These are phyloP conservation scores for Volucella inanis DNA, from an alignment of 2,888 invertebrate species.

Conservation along the genomic window DNA sequence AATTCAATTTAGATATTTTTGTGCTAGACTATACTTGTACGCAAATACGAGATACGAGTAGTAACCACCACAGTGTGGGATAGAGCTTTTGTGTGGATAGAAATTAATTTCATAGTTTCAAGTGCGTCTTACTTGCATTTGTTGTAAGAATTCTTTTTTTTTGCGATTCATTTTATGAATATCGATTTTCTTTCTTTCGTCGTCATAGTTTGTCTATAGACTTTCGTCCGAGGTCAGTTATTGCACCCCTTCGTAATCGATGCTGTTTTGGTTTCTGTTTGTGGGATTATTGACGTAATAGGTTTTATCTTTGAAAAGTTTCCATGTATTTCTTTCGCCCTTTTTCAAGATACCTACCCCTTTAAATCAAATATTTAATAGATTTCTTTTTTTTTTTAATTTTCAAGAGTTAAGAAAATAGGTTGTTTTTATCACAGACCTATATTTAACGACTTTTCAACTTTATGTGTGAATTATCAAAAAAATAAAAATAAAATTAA, in stretches of 20 bases:
- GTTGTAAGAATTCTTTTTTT: not conserved
- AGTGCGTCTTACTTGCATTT: conserved; percentile 33
- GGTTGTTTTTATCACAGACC: too few species aligned
- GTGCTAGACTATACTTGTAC: not conserved
- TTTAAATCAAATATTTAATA: too few species aligned
- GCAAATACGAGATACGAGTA: not conserved
- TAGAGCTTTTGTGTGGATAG: not conserved
- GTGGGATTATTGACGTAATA: conserved; percentile 64
- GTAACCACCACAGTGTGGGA: not conserved
- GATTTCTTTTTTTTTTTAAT: too few species aligned
- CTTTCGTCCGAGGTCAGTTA: conserved; percentile 33
- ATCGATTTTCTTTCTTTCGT: conserved; percentile 28
- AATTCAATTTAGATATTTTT: conserved; percentile 65
- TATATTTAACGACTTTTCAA: too few species aligned
- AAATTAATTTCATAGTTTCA: conserved; percentile 24
- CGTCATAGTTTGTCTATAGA: not conserved
- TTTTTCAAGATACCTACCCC: not conserved
- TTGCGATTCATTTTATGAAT: not conserved
- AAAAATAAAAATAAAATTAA: too few species aligned
- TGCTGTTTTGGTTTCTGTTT: conserved; percentile 58
- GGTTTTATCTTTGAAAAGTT: conserved; percentile 13
- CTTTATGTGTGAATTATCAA: too few species aligned
- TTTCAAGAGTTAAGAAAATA: too few species aligned
- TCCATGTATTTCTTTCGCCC: conserved; percentile 2
- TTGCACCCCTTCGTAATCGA: conserved; percentile 60